A percentile compares a stretch with the other conserved stretches of the same genome.
Conservation (phyloP, 1,140 invertebrate species). For the Trypoxylus dichotomus region DNA sequence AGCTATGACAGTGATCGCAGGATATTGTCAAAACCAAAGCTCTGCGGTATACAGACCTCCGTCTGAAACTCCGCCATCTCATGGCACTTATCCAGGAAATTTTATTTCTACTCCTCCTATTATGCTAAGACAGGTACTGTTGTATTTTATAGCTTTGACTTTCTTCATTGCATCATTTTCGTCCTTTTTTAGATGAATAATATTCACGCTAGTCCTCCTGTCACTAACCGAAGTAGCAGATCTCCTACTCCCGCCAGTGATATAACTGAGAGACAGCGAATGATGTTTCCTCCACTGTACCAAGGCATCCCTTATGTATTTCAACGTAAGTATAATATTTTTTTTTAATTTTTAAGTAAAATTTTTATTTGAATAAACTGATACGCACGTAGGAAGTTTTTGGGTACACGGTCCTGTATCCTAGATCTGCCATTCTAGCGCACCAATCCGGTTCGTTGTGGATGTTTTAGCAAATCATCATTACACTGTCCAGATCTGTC, state of each 20-base stretch:
- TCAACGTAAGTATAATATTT: constrained; percentile 44
- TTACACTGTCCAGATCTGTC: too few relatives aligned
- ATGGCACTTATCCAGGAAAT: constrained; percentile 36
- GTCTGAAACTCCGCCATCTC: constrained; percentile 47
- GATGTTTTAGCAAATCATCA: too few relatives aligned
- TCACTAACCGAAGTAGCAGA: constrained; percentile 47
- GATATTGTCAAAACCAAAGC: constrained; percentile 41
- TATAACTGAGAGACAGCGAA: constrained; percentile 46
- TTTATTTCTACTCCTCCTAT: constrained; percentile 38
- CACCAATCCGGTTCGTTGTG: too few relatives aligned
- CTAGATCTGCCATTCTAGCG: too few relatives aligned
- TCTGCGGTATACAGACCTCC: constrained; percentile 42
- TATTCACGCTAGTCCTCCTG: constrained; percentile 47
- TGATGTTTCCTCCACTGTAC: constrained; percentile 44
- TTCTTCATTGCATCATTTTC: neutral
- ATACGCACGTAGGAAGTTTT: too few relatives aligned
- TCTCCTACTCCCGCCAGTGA: constrained; percentile 51
- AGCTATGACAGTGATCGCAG: constrained; percentile 46
- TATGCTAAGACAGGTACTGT: constrained; percentile 46
- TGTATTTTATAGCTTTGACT: neutral
- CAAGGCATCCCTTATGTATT: constrained; percentile 50
- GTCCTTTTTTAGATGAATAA: constrained; percentile 16
- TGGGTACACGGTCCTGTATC: too few relatives aligned
- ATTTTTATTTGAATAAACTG: too few relatives aligned
- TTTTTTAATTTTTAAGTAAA: too few relatives aligned